Conservation (phyloP, 2,113 vertebrate species). For the Lepidothrix coronata region DNA sequence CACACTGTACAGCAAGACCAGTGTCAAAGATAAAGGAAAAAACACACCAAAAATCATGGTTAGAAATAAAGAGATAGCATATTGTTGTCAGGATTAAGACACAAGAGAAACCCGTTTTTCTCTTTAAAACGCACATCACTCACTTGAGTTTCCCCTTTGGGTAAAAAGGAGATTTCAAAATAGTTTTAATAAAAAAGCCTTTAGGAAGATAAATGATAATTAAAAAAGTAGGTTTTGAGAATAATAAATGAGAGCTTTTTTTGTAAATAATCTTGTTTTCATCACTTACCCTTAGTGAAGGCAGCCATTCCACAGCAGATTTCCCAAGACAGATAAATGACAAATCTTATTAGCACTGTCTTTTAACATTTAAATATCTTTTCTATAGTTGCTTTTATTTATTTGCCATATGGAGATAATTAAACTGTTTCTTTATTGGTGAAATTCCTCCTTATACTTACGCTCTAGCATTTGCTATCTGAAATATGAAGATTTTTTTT, state of each 20-base stretch:
- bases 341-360: not conserved
- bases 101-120: not conserved
- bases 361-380: not conserved
- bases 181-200: not conserved
- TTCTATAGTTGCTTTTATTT: not conserved
- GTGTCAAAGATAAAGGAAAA: not conserved
- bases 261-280: not conserved
- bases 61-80: not conserved
- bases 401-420: not conserved
- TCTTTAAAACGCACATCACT: constrained; percentile 5
- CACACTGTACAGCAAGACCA: not conserved
- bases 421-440: not conserved
- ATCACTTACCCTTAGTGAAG: not conserved
- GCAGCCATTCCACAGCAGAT: not conserved
- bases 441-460: not conserved
- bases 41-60: not conserved
- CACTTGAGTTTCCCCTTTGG: not conserved
- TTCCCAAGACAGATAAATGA: not conserved
- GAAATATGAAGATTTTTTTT: not conserved
- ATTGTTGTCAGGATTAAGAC: not conserved
- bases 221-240: not conserved
- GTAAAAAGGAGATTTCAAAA: not conserved
- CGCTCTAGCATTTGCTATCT: not conserved
- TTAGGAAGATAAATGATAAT: not conserved
- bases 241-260: not conserved